Base-by-base conservation (phyloP, 1,140 invertebrate species). In the Megalopta genalis region DNA sequence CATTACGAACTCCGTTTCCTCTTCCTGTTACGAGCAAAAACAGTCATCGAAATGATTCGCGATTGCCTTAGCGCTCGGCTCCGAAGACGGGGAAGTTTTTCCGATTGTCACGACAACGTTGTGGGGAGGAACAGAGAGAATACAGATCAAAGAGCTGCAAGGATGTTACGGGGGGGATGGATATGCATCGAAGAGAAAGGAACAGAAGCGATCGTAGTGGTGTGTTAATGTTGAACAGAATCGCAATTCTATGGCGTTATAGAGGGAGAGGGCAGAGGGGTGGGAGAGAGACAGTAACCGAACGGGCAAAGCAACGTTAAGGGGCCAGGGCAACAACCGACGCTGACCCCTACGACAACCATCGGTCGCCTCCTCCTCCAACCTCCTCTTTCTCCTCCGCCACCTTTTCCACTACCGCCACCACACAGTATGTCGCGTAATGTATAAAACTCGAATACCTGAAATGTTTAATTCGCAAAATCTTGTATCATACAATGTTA, bases 301-400 rank as follows among this genome's bases (percentile, higher is more conserved):
- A 82, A 68, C 81, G 77, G 83, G 82, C 78, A 78, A 82, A 86
- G 80, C 71, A 60, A 74, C 81, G 80, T 80, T 77, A 79, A 75
- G 67, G 73, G 76, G 83, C 67, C 83, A 82, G 88, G 82, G 86
- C 88, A 89, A 88, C 86, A 89, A 89, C 88, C 88, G 88, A 81
- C 21, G 86, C 82, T 89, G 88, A 89, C 88, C 88, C 88, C 83
- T 70, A 78, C 79, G 80, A 78, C 79, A 83, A 79, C 65, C 73
- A 79, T 84, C 83, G 67, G 66, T 75, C 52, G 57, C 65, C 75
- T 64, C 39, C 63, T 62, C 73, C 18, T 37, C 21, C 70, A 37
- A 18, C 49, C n/a, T 37, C 6, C n/a, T 8, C 7, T 42, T 6
- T 42, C 66, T 39, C 27, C 7, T 21, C n/a, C 46, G 14, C 18